phyloP scores from a whole-genome alignment of 2,888 invertebrate genomes.

The Meiosimyza decipiens region DNA sequence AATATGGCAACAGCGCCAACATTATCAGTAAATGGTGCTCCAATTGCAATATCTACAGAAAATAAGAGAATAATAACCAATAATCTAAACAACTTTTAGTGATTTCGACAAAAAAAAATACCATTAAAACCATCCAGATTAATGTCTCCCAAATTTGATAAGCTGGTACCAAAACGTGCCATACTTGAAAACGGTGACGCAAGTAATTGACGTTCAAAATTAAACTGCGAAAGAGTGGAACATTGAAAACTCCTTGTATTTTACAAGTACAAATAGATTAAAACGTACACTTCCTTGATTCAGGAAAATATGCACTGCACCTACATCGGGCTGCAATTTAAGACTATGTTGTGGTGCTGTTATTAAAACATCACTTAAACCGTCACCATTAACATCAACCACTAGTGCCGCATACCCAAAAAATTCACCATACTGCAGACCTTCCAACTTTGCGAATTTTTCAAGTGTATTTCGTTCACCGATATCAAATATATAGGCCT shows the following conservation, averaged over 20 bases:
- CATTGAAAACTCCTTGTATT: background rate
- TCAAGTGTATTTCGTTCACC: background rate
- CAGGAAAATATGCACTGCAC: constrained; percentile 49
- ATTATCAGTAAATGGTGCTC: constrained; percentile 70
- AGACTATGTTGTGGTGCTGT: constrained; percentile 68
- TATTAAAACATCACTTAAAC: constrained; percentile 71
- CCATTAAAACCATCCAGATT: constrained; percentile 73
- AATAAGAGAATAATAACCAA: constrained; percentile 52
- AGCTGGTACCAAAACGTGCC: constrained; percentile 46
- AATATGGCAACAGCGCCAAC: constrained; percentile 72
- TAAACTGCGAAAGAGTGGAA: constrained; percentile 28
- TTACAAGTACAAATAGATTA: background rate
- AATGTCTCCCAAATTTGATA: constrained; percentile 68
- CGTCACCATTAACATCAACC: constrained; percentile 71
- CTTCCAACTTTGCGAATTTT: constrained; percentile 46
- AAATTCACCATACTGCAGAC: constrained; percentile 70
- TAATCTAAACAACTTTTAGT: background rate
- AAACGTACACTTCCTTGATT: constrained; percentile 46
- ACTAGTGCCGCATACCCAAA: constrained; percentile 71
- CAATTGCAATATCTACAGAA: constrained; percentile 69
- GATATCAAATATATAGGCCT: constrained; percentile 21
- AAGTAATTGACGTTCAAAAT: constrained; percentile 39
- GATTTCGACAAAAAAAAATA: constrained; percentile 45
- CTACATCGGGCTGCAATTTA: constrained; percentile 53
- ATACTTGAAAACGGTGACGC: constrained; percentile 29